Conservation (phyloP, 2,797 vertebrate species). For the Catostomus latipinnis region DNA sequence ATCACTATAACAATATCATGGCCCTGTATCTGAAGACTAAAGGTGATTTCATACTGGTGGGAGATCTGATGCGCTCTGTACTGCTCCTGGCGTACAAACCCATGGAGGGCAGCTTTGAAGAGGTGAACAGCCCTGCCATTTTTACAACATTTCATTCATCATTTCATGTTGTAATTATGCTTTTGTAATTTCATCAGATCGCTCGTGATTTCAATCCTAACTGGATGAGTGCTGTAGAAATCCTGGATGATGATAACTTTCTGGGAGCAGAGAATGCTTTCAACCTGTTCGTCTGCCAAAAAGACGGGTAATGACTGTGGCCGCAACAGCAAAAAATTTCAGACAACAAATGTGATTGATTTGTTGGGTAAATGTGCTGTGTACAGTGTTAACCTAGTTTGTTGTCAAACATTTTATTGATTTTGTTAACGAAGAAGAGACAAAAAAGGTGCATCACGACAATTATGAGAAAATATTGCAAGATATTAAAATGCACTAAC, state of each 20-base stretch:
- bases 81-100: conserved; percentile 96
- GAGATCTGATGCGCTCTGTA: conserved; percentile 96
- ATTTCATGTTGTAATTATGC: not conserved
- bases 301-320: conserved; percentile 87
- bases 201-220: conserved; percentile 98
- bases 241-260: conserved; percentile 98
- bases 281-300: conserved; percentile 98
- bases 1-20: conserved; percentile 99
- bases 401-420: too few species aligned
- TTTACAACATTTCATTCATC: too few species aligned
- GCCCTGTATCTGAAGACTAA: conserved; percentile 98
- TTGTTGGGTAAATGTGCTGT: too few species aligned
- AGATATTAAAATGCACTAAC: too few species aligned
- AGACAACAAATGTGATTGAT: too few species aligned
- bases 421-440: too few species aligned
- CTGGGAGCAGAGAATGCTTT: conserved; percentile 96
- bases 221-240: conserved; percentile 99
- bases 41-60: conserved; percentile 98
- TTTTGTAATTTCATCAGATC: conserved; percentile 77
- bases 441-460: too few species aligned
- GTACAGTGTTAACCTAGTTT: too few species aligned
- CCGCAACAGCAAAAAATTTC: too few species aligned
- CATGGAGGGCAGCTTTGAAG: conserved; percentile 99
- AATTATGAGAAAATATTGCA: too few species aligned
- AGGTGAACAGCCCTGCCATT: conserved; percentile 77